phyloP scores from a whole-genome alignment of 2,888 invertebrate species.

The Trichacis sp. region DNA sequence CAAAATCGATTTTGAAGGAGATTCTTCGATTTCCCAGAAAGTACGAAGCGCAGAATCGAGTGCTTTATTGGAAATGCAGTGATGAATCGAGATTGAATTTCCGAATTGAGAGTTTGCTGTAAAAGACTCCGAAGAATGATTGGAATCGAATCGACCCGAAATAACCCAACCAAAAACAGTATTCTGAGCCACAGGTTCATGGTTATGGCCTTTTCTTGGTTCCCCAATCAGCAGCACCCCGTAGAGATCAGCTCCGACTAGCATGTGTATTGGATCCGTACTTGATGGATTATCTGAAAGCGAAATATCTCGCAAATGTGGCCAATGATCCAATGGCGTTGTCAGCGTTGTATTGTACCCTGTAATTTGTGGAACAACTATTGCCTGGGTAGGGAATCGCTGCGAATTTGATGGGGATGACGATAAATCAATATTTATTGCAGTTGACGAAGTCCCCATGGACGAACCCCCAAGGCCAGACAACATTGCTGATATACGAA shows the following conservation, averaged over 20 bases:
- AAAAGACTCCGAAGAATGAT: too few relatives aligned
- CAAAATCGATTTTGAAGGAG: not conserved
- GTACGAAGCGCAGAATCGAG: not conserved
- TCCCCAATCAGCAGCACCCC: not conserved
- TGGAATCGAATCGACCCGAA: not conserved
- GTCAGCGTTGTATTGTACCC: too few relatives aligned
- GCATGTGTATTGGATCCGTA: conserved; percentile 3
- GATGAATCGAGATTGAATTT: not conserved
- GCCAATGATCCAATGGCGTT: too few relatives aligned
- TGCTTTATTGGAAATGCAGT: not conserved
- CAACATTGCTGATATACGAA: too few relatives aligned
- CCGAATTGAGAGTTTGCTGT: too few relatives aligned
- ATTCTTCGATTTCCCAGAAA: not conserved
- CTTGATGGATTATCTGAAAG: conserved; percentile 10
- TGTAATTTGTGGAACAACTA: not conserved
- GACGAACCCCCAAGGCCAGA: too few relatives aligned
- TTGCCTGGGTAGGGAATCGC: not conserved
- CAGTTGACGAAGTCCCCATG: not conserved
- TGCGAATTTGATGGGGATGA: not conserved
- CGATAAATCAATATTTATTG: not conserved
- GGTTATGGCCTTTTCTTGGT: not conserved
- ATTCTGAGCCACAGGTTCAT: conserved; percentile 10
- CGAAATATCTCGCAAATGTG: conserved; percentile 9
- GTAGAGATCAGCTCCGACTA: conserved; percentile 15
- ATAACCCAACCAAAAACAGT: conserved; percentile 9